Evolutionary conservation across 23 tunicate species (phyloP).

Genomic region (Halocynthia aurantium): DNA sequence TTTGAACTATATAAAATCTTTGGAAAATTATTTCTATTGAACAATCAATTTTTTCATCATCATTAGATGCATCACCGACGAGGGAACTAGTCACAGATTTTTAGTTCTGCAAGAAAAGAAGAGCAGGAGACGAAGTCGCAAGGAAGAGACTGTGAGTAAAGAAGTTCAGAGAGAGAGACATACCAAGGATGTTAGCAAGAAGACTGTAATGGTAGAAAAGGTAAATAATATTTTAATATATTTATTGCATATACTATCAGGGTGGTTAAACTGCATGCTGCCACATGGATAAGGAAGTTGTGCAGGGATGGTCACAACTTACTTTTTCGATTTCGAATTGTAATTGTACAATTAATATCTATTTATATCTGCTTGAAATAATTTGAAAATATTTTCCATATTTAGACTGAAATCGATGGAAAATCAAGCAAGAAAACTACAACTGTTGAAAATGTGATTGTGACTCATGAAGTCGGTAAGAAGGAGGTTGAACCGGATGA

Average conservation of each 20-base stretch:
- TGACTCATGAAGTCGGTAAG: conserved; percentile 18
- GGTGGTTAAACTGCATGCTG: too few relatives aligned
- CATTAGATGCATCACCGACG: conserved; percentile 20
- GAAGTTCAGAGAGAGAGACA: background rate
- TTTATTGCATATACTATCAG: too few relatives aligned
- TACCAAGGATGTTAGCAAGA: conserved; percentile 4
- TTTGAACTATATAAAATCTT: background rate
- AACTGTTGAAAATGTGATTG: conserved; percentile 16
- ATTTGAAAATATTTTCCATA: too few relatives aligned
- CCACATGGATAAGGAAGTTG: too few relatives aligned
- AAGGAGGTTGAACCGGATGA: conserved; percentile 13
- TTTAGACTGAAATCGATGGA: conserved; percentile 4
- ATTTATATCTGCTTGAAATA: too few relatives aligned
- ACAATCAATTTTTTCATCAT: background rate
- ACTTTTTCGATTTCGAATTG: too few relatives aligned
- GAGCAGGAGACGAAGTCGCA: background rate
- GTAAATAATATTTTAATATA: background rate
- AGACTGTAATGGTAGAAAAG: background rate
- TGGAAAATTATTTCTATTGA: background rate
- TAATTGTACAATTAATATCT: too few relatives aligned
- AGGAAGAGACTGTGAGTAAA: background rate
- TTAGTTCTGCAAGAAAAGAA: conserved; percentile 24
- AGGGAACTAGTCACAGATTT: conserved; percentile 1
- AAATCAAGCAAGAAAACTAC: conserved; percentile 17
- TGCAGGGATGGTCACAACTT: too few relatives aligned